Evolutionary conservation across 2,797 vertebrate genomes (phyloP), one percentile per base, ranked within the genome.

Genomic region (Sebastiscus tertius): DNA sequence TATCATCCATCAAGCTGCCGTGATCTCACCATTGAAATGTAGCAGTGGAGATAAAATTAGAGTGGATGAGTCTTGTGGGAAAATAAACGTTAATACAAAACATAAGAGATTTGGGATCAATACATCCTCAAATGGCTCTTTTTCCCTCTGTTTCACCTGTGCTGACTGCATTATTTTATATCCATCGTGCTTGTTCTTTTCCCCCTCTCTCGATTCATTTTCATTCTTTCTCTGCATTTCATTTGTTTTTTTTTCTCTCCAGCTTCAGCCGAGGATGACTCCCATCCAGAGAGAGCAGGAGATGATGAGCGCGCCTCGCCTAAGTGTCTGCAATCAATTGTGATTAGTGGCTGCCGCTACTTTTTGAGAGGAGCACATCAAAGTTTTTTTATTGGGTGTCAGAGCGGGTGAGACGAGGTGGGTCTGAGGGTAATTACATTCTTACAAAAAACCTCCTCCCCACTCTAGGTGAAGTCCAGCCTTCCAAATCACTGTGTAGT

Each of bases 311-410:
- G 82, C 52, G 80, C 95, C 96, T 93, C 94, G 94, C 86, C 95
- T 96, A 96, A 97, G 97, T 96, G 95, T 95, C 96, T 92, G 91
- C 96, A 96, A 97, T 97, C 97, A 96, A 97, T 97, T 96, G 95
- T 97, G 94, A 96, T 91, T 93, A 96, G 96, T 89, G 86, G 94
- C 93, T 86, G 95, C 94, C 39, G 93, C 93, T 85, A 77, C 92
- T 88, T 96, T 94, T 95, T 93, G 91, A 96, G 94, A 96, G 92
- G 93, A 94, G 92, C 94, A 94, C 92, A 93, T 95, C 96, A 96
- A 95, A 94, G 93, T 96, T 96, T 96, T 96, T 97, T 97, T 96
- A 97, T 94, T 94, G 94, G 95, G 95, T 93, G 92, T 93, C 90
- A 90, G 92, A 91, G 88, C 92, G 95, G 87, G 86, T 81, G 81